A percentile compares a stretch with the other conserved stretches of the same genome.
phyloP scores from a whole-genome alignment of 2,888 invertebrate species.

The Drosophila nigricruria region DNA sequence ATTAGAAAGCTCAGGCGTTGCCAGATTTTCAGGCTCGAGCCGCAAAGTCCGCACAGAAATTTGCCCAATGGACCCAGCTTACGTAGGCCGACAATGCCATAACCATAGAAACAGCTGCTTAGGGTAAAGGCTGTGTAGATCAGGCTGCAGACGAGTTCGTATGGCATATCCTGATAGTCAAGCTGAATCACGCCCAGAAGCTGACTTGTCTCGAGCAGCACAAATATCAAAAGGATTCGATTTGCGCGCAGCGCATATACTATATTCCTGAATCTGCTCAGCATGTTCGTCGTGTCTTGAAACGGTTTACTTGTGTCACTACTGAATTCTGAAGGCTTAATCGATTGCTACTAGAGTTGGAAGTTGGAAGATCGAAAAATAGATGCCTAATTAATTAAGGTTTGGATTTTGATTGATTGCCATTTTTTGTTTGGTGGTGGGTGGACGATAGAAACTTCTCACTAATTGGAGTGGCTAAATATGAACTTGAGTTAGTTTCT shows the following conservation, averaged over 20 bases:
- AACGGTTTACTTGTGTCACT: background rate
- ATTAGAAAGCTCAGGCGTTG: constrained; percentile 33
- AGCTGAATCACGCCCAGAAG: constrained; percentile 31
- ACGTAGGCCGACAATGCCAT: constrained; percentile 49
- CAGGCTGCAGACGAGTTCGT: constrained; percentile 30
- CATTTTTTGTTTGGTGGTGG: background rate
- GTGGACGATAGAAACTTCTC: background rate
- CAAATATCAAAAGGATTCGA: constrained; percentile 17
- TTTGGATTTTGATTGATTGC: constrained; percentile 36
- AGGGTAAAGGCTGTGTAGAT: constrained; percentile 38
- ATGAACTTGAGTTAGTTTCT: background rate
- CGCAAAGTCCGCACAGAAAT: constrained; percentile 35
- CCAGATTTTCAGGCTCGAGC: constrained; percentile 48
- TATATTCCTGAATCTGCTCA: background rate
- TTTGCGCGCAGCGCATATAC: background rate
- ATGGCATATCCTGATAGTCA: background rate
- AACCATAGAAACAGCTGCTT: constrained; percentile 50
- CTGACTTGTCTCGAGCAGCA: constrained; percentile 34
- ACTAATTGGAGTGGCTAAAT: background rate
- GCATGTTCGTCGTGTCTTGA: background rate
- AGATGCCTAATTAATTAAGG: background rate
- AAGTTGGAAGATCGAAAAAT: background rate
- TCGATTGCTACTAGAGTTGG: constrained; percentile 18
- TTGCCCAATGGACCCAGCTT: background rate
- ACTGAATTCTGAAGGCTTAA: constrained; percentile 20